Evolutionary conservation across 2,797 vertebrate species (phyloP), one percentile per base, ranked within the genome.

Genomic region (Myotis planiceps): DNA sequence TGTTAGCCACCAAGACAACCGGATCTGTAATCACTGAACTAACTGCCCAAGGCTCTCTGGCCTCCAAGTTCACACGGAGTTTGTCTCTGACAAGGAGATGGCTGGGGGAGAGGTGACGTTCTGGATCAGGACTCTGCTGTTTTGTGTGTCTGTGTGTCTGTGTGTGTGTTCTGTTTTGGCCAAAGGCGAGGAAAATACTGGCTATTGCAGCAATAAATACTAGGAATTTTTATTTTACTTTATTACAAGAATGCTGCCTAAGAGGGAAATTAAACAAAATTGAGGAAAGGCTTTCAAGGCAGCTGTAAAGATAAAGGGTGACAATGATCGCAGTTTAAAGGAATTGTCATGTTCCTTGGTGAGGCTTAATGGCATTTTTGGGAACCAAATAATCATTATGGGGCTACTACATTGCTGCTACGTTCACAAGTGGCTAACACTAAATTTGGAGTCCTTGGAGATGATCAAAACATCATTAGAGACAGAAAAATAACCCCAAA

Each of bases 261-360:
- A 94, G 94, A 96, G 96, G 58, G 95, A 92, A 97, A 94, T 86
- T 84, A 97, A 95, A 91, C 89, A 93, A 91, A 96, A 95, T 94
- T 75, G 84, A 6, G 9, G 45, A 88, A 74, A 80, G 92, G 29
- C 96, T 96, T 95, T 47, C 80, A 87, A 96, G 45, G 68, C 68
- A 4, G 92, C 95, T 88, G 63, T 96, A 94, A 96, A 96, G 87
- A 96, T 84, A 80, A 95, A 96, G 68, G 79, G 88, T 55, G 39
- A 69, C 78, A 88, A 63, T 37, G 85, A 90, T 93, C 2, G 0
- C 65, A 49, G 68, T 90, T 90, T 88, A 60, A 88, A 81, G 94
- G 51, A 37, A 63, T 19, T 8, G 65, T 79, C 68, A 18, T 13
- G 42, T 42, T 91, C 78, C 74, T 86, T 51, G 45, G 94, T 47